These are phyloP conservation scores for Oasisia sp. DNA, from an alignment of 2,888 invertebrate species.

Conservation along the genomic window DNA sequence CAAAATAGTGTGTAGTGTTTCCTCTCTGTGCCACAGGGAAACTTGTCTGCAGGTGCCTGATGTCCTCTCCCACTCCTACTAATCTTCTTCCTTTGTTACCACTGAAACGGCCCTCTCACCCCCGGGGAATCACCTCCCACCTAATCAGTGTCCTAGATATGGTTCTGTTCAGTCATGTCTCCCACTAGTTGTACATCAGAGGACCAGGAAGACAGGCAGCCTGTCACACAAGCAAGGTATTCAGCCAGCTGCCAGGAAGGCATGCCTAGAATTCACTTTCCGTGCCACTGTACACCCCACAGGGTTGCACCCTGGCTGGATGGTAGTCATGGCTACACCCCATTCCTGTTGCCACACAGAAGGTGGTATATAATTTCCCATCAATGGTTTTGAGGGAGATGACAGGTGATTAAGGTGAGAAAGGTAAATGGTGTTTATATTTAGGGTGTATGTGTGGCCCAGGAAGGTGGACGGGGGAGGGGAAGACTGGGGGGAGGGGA, in stretches of 20 bases:
- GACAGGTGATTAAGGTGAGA: background rate
- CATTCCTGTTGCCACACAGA: background rate
- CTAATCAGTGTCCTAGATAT: background rate
- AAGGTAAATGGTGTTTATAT: background rate
- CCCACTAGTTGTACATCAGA: background rate
- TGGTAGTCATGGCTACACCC: background rate
- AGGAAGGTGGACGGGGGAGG: no score
- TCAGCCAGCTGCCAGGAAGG: background rate
- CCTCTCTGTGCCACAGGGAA: background rate
- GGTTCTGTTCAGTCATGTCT: background rate
- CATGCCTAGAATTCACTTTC: background rate
- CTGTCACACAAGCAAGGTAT: background rate
- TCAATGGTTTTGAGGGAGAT: background rate
- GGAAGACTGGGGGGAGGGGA: no score
- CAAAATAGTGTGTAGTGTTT: background rate
- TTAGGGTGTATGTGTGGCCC: background rate
- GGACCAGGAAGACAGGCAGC: background rate
- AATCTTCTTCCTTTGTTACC: background rate
- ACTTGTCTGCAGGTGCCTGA: background rate
- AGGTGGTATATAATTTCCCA: background rate
- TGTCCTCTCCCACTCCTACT: background rate
- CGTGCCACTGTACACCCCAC: background rate
- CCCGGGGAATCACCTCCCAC: background rate
- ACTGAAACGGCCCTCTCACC: background rate
- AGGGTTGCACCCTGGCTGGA: background rate